phyloP scores from a whole-genome alignment of 1,140 invertebrate species.

The Temnothorax longispinosus region DNA sequence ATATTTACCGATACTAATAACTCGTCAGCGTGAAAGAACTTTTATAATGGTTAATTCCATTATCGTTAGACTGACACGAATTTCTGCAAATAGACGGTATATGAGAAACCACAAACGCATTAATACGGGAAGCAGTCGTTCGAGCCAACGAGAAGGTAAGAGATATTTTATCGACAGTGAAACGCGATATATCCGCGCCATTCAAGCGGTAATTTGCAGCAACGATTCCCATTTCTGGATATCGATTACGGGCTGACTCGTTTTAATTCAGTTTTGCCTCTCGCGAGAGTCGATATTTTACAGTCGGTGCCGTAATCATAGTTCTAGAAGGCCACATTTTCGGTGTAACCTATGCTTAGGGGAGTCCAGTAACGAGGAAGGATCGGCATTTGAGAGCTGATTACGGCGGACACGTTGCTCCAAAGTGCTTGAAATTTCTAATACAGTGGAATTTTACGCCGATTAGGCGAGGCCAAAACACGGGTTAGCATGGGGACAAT shows the following conservation, averaged over 20 bases:
- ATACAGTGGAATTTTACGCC: conserved; percentile 63
- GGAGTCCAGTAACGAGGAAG: conserved; percentile 30
- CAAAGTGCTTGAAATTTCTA: conserved; percentile 1
- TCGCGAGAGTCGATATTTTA: neutral
- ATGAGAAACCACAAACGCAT: conserved; percentile 2
- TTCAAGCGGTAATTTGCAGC: conserved; percentile 19
- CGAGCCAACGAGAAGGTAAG: conserved; percentile 18
- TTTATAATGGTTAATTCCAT: conserved; percentile 26
- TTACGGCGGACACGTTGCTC: conserved; percentile 5
- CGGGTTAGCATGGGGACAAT: conserved; percentile 62
- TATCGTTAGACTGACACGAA: conserved; percentile 11
- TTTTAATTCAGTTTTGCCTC: conserved; percentile 30
- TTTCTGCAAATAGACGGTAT: conserved; percentile 23
- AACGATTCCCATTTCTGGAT: conserved; percentile 43
- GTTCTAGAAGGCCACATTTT: conserved; percentile 26
- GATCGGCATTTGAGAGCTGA: neutral
- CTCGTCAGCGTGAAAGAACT: conserved; percentile 1
- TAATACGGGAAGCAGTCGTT: conserved; percentile 23
- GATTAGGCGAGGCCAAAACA: conserved; percentile 60
- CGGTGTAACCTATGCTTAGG: conserved; percentile 17
- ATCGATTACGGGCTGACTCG: conserved; percentile 51
- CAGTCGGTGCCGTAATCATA: conserved; percentile 7
- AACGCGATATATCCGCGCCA: conserved; percentile 22
- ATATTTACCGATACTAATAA: conserved; percentile 12
- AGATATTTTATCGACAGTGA: conserved; percentile 47